Percentiles rank a stretch among this genome's conserved stretches.
phyloP scores from a whole-genome alignment of 2,113 vertebrate genomes.

The Columba janthina region DNA sequence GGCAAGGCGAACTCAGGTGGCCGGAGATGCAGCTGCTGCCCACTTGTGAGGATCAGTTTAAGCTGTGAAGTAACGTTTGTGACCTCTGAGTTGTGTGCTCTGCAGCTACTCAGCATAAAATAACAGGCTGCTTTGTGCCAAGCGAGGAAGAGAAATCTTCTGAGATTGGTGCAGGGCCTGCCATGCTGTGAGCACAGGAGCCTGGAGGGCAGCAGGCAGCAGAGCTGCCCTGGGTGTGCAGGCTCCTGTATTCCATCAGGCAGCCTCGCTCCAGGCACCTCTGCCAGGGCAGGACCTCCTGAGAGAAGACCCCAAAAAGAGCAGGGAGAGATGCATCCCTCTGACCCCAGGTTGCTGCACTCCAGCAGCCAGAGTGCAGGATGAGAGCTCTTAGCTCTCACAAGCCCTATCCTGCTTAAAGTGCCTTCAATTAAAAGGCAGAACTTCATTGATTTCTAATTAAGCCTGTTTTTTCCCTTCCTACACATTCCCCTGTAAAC shows the following conservation, averaged over 20 bases:
- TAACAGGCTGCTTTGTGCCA: background rate
- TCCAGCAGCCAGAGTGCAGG: background rate
- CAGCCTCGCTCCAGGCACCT: background rate
- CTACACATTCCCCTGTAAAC: constrained; percentile 34
- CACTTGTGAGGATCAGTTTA: background rate
- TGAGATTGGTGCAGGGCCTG: background rate
- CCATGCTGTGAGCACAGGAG: background rate
- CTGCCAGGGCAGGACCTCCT: background rate
- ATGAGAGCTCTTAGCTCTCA: background rate
- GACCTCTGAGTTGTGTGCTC: background rate
- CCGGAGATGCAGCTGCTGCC: fast-evolving
- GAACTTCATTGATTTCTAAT: constrained; percentile 70
- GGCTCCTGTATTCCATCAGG: background rate
- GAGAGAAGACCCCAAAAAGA: background rate
- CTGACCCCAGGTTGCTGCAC: background rate
- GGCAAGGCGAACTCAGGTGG: background rate
- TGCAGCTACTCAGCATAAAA: background rate
- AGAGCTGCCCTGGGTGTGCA: background rate
- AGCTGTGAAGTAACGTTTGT: background rate
- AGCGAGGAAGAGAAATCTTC: background rate
- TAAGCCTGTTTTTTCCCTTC: constrained; percentile 54
- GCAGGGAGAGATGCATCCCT: background rate
- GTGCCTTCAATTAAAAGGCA: constrained; percentile 54
- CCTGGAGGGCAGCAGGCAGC: background rate
- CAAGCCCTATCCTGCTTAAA: background rate